Percentiles rank a stretch among this genome's conserved stretches.
phyloP scores from a whole-genome alignment of 2,113 vertebrate species.

The Eidolon helvum region DNA sequence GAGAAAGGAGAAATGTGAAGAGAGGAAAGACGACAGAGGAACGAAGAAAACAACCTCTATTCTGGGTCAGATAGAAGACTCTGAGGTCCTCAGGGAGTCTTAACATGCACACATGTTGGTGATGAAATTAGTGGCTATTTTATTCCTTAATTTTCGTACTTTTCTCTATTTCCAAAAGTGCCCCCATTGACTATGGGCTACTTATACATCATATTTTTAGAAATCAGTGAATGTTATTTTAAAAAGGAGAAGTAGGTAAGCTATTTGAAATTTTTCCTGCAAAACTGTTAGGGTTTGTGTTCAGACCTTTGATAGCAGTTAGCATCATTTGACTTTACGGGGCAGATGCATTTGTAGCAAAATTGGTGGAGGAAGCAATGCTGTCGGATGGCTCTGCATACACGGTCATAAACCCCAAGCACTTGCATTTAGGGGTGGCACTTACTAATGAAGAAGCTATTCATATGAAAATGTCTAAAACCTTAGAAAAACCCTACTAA shows the following conservation, averaged over 20 bases:
- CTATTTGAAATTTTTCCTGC: not conserved
- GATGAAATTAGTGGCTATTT: not conserved
- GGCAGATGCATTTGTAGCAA: conserved; percentile 1
- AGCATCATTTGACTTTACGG: not conserved
- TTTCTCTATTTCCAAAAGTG: not conserved
- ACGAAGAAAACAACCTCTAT: not conserved
- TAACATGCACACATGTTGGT: fast-evolving
- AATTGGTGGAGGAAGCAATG: conserved; percentile 22
- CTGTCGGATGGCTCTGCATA: conserved; percentile 15
- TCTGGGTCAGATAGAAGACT: not conserved
- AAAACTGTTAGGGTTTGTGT: not conserved
- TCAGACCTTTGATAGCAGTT: not conserved
- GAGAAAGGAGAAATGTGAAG: not conserved
- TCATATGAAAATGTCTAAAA: conserved; percentile 41
- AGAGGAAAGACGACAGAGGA: not conserved
- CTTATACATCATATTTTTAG: conserved; percentile 16
- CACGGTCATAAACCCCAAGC: not conserved
- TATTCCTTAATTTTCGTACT: not conserved
- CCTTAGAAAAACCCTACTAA: conserved; percentile 66
- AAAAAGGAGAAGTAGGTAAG: not conserved
- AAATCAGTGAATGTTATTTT: not conserved
- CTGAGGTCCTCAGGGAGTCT: not conserved
- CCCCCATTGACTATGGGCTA: not conserved
- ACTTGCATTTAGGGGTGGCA: conserved; percentile 53
- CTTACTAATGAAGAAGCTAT: conserved; percentile 44